Evolutionary conservation across 2,797 vertebrate species (phyloP), one percentile per base, ranked within the genome.

Genomic region (Clarias fuscus): DNA sequence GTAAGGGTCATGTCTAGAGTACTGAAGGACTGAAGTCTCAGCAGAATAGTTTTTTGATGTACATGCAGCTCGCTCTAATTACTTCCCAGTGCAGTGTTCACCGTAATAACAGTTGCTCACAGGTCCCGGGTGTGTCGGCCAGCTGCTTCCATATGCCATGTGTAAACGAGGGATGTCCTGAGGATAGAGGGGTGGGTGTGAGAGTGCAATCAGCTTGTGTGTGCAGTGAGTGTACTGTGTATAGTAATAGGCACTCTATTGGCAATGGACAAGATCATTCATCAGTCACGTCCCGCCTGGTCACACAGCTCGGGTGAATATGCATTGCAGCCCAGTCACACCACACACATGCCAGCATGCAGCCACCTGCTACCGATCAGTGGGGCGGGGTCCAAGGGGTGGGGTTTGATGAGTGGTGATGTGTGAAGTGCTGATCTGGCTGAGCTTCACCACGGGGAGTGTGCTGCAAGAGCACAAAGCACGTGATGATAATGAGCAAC

Each of bases 301-400:
- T 24, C 82, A 79, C 65, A 82, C 65, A 87, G 85, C 15, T 58
- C 37, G 76, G 40, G 70, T 89, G 84, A 89, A 89, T 91, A 90
- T 89, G 87, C 78, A 75, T 78, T 87, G 87, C 84, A 70, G 83
- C 77, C 86, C 79, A 83, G 88, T 86, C 82, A 48, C 83, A 88
- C 89, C 90, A 92, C 93, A 93, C 93, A 93, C 91, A 89, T 88
- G 5, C 61, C 3, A 90, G 93, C 86, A 80, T 70, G 88, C 92
- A 92, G 88, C 94, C 94, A 95, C 91, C 88, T 91, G 91, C 90
- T 89, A 85, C 89, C 75, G 84, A 67, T 85, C 79, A 62, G 84
- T n/a, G 62, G 86, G 83, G 86, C 18, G 65, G 71, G 78, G 22
- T 17, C 68, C 59, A 70, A 78, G 75, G 84, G 30, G 48, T 27